Conservation (phyloP, 2,888 invertebrate genomes). For the Hyposoter didymator region DNA sequence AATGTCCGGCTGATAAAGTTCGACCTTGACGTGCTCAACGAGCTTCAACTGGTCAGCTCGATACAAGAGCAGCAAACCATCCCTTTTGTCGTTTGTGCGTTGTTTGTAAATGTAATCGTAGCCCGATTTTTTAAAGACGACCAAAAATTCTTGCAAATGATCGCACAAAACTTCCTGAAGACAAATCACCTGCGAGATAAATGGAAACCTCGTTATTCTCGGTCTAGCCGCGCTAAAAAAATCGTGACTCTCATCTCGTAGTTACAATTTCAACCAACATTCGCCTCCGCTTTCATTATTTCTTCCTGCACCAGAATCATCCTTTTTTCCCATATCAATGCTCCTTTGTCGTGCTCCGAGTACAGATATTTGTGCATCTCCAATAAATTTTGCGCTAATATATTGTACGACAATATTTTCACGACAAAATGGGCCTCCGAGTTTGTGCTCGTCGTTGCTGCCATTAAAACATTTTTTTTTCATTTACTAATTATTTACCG, state of each 20-base stretch:
- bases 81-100: constrained; percentile 91
- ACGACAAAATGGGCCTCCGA: constrained; percentile 85
- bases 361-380: constrained; percentile 91
- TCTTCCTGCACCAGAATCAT: constrained; percentile 86
- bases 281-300: constrained; percentile 86
- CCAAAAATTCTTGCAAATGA: constrained; percentile 88
- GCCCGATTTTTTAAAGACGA: constrained; percentile 86
- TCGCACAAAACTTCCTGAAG: constrained; percentile 95
- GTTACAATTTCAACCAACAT: constrained; percentile 84
- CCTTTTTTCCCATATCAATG: constrained; percentile 90
- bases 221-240: background rate
- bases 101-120: constrained; percentile 92
- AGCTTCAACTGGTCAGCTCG: constrained; percentile 88
- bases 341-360: constrained; percentile 85
- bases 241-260: constrained; percentile 4
- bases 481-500: background rate
- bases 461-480: constrained; percentile 37
- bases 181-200: constrained; percentile 89
- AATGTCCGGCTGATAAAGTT: constrained; percentile 88
- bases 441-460: constrained; percentile 74
- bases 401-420: constrained; percentile 93
- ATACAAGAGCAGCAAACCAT: constrained; percentile 97
- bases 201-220: constrained; percentile 14
- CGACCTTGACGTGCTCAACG: constrained; percentile 88
- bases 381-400: constrained; percentile 93